Evolutionary conservation across 2,888 invertebrate genomes (phyloP).

Genomic region (Rapana venosa): DNA sequence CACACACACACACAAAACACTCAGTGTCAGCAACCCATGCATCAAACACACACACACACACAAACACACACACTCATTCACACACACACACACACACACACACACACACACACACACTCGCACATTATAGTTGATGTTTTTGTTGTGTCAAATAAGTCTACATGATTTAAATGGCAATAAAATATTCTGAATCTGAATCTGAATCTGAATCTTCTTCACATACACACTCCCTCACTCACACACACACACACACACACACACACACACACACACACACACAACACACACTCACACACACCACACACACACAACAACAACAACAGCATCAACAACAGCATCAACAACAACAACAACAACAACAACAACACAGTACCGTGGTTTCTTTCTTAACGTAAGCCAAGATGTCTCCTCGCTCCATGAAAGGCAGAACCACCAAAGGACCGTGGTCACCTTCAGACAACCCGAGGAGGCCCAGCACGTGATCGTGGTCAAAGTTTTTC

Average conservation of each 20-base stretch:
- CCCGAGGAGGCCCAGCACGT: constrained; percentile 79
- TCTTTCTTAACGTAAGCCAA: constrained; percentile 73
- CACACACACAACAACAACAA: neutral
- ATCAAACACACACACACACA: too few relatives aligned
- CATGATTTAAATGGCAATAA: too few relatives aligned
- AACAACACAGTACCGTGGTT: constrained; percentile 60
- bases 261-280: constrained; percentile 5
- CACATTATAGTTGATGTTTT: too few relatives aligned
- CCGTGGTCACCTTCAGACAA: constrained; percentile 76
- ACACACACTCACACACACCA: neutral
- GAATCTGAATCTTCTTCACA: too few relatives aligned
- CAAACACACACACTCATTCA: too few relatives aligned
- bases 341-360: neutral
- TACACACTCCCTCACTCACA: neutral
- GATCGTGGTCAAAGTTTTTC: constrained; percentile 79
- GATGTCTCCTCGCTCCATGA: constrained; percentile 79
- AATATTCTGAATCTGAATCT: too few relatives aligned
- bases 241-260: neutral
- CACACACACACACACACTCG: too few relatives aligned
- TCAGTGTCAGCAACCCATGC: too few relatives aligned
- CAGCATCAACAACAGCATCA: too few relatives aligned
- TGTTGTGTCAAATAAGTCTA: too few relatives aligned
- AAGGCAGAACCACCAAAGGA: constrained; percentile 80
- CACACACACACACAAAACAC: too few relatives aligned
- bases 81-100: too few relatives aligned